Percentiles rank a stretch among this genome's conserved stretches.
phyloP scores from a whole-genome alignment of 2,888 invertebrate genomes.

The Mythimna lalbum region DNA sequence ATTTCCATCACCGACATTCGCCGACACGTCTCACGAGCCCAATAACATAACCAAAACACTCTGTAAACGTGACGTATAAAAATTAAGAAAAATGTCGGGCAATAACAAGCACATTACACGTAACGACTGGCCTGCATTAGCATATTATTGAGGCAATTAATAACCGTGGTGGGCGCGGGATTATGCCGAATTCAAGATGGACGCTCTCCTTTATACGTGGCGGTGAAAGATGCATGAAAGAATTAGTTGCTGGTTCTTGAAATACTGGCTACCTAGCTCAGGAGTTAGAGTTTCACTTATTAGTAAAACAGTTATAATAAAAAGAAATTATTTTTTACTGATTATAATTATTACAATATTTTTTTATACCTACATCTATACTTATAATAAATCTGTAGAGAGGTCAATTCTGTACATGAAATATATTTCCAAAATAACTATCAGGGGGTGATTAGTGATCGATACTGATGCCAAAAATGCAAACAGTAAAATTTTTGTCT shows the following conservation, averaged over 20 bases:
- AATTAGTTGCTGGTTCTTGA: neutral
- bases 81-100: slow-evolving; percentile 54
- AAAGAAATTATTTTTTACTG: too few species aligned
- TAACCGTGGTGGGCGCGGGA: slow-evolving; percentile 58
- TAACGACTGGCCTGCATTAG: slow-evolving; percentile 64
- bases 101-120: slow-evolving; percentile 51
- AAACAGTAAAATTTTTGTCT: too few species aligned
- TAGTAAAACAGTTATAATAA: too few species aligned
- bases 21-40: slow-evolving; percentile 8
- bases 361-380: too few species aligned
- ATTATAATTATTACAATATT: too few species aligned
- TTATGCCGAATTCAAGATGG: slow-evolving; percentile 57
- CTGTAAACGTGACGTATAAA: slow-evolving; percentile 32
- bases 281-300: too few species aligned
- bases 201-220: slow-evolving; percentile 30
- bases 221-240: neutral
- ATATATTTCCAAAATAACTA: too few species aligned
- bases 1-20: slow-evolving; percentile 20
- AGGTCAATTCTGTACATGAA: too few species aligned
- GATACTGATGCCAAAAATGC: too few species aligned
- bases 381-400: too few species aligned
- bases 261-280: too few species aligned
- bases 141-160: slow-evolving; percentile 77
- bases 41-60: slow-evolving; percentile 30
- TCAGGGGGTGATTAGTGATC: too few species aligned